These are phyloP conservation scores for Morbakka virulenta DNA, from an alignment of 30 jellyfish, hydroid and myxozoan genomes.

Conservation along the genomic window DNA sequence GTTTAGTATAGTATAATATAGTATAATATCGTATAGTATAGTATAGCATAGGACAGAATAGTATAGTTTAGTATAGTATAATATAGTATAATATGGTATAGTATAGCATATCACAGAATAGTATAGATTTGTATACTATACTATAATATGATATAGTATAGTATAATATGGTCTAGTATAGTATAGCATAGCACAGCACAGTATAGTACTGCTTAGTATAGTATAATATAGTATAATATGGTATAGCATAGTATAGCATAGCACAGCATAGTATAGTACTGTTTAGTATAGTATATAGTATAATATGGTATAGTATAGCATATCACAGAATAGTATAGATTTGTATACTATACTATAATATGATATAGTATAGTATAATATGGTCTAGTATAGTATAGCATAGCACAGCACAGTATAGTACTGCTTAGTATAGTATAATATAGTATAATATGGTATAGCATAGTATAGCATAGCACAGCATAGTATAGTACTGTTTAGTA, in stretches of 20 bases:
- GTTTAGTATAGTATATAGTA: conserved; percentile 14
- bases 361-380: conserved; percentile 8
- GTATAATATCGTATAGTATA: no score
- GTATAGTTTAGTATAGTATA: not conserved
- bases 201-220: not conserved
- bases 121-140: not conserved
- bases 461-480: no score
- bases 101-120: conserved; percentile 15
- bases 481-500: no score
- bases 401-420: not conserved
- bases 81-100: conserved; percentile 18
- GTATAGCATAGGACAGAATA: not conserved
- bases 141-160: not conserved
- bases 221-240: not conserved
- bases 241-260: not conserved
- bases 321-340: conserved; percentile 16
- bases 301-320: conserved; percentile 18
- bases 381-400: not conserved
- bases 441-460: no score
- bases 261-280: not conserved
- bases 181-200: not conserved
- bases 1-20: not conserved
- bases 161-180: not conserved
- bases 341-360: not conserved
- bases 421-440: not conserved